These are phyloP conservation scores for Pantherophis guttatus DNA, from an alignment of 2,113 vertebrate species.

Conservation along the genomic window DNA sequence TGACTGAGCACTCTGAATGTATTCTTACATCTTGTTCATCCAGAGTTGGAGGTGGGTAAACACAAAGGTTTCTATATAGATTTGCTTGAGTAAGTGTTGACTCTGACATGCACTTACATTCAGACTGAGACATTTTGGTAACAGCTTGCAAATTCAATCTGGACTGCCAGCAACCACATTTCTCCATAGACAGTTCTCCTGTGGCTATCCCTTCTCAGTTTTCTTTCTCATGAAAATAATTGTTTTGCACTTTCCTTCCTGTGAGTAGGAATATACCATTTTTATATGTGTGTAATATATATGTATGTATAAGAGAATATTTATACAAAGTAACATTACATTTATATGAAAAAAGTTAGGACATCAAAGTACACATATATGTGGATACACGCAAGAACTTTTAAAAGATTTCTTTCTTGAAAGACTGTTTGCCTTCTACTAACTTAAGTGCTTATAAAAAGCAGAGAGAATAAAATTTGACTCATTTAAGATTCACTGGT, in stretches of 20 bases:
- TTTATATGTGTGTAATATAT: neutral
- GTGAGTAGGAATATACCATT: neutral
- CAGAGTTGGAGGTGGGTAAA: too few relatives aligned
- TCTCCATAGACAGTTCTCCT: neutral
- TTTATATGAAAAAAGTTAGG: too few relatives aligned
- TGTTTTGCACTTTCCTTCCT: neutral
- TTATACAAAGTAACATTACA: neutral
- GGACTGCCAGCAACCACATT: neutral
- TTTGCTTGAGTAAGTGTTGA: too few relatives aligned
- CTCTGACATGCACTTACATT: neutral
- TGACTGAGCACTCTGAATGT: neutral
- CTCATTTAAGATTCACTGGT: neutral
- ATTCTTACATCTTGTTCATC: neutral
- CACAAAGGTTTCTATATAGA: too few relatives aligned
- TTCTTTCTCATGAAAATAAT: neutral
- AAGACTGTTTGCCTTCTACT: neutral
- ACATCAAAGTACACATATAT: neutral
- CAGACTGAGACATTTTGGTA: neutral
- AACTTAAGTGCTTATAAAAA: neutral
- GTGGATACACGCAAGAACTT: neutral
- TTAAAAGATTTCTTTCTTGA: neutral
- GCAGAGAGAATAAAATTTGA: neutral
- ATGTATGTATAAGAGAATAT: neutral
- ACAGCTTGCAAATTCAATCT: neutral
- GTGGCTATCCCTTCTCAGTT: neutral